Evolutionary conservation across 2,888 invertebrate species (phyloP).

Genomic region (Rhopalosiphum nymphaeae): DNA sequence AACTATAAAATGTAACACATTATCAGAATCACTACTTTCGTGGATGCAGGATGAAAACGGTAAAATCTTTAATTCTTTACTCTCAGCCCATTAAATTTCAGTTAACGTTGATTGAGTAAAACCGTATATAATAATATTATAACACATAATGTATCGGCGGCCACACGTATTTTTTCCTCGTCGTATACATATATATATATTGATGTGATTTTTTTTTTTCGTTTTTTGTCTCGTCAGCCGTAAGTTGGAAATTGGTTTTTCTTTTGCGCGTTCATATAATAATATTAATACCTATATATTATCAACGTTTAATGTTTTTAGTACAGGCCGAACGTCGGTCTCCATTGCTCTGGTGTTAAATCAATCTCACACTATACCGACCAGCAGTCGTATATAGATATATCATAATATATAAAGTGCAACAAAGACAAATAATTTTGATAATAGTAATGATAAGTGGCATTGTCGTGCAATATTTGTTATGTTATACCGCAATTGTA

Average conservation of each 20-base stretch:
- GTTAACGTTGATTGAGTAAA: constrained; percentile 20
- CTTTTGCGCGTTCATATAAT: neutral
- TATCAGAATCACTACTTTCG: neutral
- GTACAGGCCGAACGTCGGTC: neutral
- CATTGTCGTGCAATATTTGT: neutral
- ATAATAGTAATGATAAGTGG: neutral
- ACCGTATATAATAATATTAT: neutral
- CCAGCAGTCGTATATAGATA: neutral
- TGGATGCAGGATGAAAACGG: neutral
- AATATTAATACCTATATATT: neutral
- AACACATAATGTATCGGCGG: neutral
- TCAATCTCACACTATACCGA: neutral
- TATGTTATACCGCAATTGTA: neutral
- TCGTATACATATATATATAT: neutral
- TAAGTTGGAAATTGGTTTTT: neutral
- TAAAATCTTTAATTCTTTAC: neutral
- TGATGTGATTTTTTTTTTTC: neutral
- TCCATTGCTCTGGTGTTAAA: neutral
- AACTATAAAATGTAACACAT: neutral
- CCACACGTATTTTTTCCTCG: neutral
- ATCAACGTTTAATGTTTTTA: neutral
- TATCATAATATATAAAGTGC: neutral
- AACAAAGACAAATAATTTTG: neutral
- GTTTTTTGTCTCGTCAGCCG: neutral
- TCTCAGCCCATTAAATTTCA: neutral